These are phyloP conservation scores for Anoura caudifer DNA, from an alignment of 2,113 vertebrate species.

Conservation along the genomic window DNA sequence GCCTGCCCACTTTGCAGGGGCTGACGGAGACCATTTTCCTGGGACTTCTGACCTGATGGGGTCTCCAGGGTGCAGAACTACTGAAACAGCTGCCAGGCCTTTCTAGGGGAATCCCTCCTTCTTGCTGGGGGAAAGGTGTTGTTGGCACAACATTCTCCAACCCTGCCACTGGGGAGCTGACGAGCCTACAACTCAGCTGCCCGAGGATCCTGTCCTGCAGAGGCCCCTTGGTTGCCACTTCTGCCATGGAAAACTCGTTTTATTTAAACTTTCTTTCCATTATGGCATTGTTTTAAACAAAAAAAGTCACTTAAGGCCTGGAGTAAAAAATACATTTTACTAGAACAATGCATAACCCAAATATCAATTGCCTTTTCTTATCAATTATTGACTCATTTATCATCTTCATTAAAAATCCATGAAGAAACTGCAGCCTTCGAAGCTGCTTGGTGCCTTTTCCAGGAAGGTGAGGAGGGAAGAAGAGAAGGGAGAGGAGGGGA, in stretches of 20 bases:
- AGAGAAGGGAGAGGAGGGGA: neutral
- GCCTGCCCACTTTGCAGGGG: too few species aligned
- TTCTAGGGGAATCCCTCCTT: neutral
- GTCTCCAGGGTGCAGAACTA: neutral
- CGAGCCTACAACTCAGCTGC: neutral
- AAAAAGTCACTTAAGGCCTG: conserved; percentile 53
- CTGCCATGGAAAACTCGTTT: neutral
- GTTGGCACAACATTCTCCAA: neutral
- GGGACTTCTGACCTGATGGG: neutral
- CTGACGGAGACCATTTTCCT: neutral
- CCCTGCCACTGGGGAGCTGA: neutral
- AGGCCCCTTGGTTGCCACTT: neutral
- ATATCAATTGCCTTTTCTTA: conserved; percentile 55
- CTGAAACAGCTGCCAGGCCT: neutral
- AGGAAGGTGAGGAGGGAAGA: neutral
- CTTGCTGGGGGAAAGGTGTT: neutral
- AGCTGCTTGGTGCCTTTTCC: neutral
- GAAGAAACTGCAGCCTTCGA: neutral
- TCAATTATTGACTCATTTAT: conserved; percentile 59
- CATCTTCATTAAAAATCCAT: conserved; percentile 58
- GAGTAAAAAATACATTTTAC: conserved; percentile 42
- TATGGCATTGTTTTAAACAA: neutral
- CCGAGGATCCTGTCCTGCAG: neutral
- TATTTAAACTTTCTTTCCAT: conserved; percentile 47
- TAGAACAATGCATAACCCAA: conserved; percentile 54